Evolutionary conservation across 2,113 vertebrate genomes (phyloP).

Genomic region (Orientallactaga bullata): DNA sequence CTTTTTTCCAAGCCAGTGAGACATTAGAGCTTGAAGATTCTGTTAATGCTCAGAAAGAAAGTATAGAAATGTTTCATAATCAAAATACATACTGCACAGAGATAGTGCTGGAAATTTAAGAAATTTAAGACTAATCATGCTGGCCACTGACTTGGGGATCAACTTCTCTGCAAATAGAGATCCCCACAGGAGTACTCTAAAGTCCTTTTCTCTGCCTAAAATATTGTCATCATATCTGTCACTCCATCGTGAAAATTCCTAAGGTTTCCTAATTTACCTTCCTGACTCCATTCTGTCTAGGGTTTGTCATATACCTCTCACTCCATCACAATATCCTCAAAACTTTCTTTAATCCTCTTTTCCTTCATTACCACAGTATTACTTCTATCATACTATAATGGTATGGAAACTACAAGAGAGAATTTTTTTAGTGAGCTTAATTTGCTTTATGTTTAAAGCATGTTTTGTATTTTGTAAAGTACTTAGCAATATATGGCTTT

Average conservation of each 20-base stretch:
- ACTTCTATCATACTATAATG: background rate
- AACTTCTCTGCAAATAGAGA: background rate
- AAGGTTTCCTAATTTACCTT: background rate
- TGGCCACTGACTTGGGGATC: background rate
- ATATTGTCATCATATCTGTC: background rate
- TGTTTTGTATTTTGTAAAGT: background rate
- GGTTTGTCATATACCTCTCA: background rate
- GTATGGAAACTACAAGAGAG: background rate
- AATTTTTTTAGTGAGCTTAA: constrained; percentile 1
- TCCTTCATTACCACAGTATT: background rate
- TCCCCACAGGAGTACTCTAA: background rate
- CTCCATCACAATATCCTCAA: background rate
- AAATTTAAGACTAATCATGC: background rate
- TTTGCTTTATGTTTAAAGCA: background rate
- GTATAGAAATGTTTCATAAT: background rate
- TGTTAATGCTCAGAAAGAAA: background rate
- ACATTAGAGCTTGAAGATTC: background rate
- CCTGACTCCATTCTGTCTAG: background rate
- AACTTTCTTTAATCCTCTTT: background rate
- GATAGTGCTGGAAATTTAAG: background rate
- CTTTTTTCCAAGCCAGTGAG: background rate
- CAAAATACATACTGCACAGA: background rate
- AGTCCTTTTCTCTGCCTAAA: background rate
- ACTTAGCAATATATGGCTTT: background rate
- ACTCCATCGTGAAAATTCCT: constrained; percentile 21